Conservation (phyloP, 1,140 invertebrate genomes). For the Orius insidiosus region DNA sequence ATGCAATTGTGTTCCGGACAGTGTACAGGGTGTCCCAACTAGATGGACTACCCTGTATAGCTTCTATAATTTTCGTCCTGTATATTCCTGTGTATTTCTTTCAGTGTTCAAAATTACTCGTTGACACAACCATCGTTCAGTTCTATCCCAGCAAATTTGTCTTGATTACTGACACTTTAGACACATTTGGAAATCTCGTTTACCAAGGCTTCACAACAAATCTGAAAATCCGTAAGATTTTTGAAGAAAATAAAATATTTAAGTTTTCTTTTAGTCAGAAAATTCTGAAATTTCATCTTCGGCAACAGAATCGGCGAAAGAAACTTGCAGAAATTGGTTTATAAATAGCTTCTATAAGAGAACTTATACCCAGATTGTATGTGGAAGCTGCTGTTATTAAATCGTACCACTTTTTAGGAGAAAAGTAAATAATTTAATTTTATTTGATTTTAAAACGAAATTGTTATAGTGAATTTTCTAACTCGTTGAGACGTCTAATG, state of each 20-base stretch:
- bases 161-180: constrained; percentile 85
- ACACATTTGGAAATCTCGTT: constrained; percentile 86
- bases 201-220: constrained; percentile 74
- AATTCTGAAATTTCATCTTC: background rate
- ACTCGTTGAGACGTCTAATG: constrained; percentile 55
- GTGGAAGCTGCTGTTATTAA: constrained; percentile 86
- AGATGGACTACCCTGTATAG: too few species aligned
- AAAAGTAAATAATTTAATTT: constrained; percentile 30
- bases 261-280: background rate
- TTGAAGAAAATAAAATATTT: background rate
- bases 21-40: too few species aligned
- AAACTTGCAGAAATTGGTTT: constrained; percentile 97
- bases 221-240: constrained; percentile 35
- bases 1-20: too few species aligned
- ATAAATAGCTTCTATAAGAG: constrained; percentile 95
- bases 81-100: too few species aligned
- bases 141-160: constrained; percentile 99
- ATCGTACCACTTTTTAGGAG: constrained; percentile 69
- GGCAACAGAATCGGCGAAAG: constrained; percentile 76
- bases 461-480: constrained; percentile 31
- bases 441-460: constrained; percentile 1
- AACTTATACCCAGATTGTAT: constrained; percentile 85
- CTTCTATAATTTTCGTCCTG: too few species aligned
- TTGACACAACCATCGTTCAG: constrained; percentile 69
- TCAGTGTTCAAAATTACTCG: constrained; percentile 80